Evolutionary conservation across 2,888 invertebrate genomes (phyloP), one percentile per base, ranked within the genome.

Genomic region (Drosophila cracens): DNA sequence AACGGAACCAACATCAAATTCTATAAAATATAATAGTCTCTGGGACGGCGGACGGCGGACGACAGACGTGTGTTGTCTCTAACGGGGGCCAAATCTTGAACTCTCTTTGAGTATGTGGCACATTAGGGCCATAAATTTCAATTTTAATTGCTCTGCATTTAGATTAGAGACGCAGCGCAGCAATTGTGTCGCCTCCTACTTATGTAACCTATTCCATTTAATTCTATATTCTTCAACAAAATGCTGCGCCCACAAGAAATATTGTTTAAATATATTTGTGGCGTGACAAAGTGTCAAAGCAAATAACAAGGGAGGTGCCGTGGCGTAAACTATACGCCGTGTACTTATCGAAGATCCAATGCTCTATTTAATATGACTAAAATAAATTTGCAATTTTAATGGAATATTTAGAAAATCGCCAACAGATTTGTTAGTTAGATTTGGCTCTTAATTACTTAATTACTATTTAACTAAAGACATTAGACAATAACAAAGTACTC

Each of bases 61-160:
- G 52, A 66, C 43, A 53, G 66, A 46, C 52, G 52, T 25, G n/a
- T 11, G 11, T 43, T 25, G 33, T 18, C 36, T 33, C 38, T 51
- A 49, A 10, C 16, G 76, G 74, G 69, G 70, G 76, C 64, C 68
- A 74, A 74, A 61, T 76, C 82, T 82, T 81, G 79, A 81, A 79
- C 82, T 71, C 64, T 58, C 46, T 27, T 6, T 27, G 72, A 43
- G 59, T 59, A 82, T 77, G 69, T 81, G 76, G 82, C 74, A 80
- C 86, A 88, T 84, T 74, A 66, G 56, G 52, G 74, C 72, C 76
- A 87, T 87, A 87, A 87, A 87, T 87, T 77, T 77, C 49, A 70
- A 62, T 80, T 89, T 87, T 89, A 85, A 87, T 87, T 85, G 75
- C 82, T 67, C 61, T 74, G 64, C 71, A 77, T 78, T 81, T 56